Percentiles rank a stretch among this genome's conserved stretches.
Evolutionary conservation across 1,140 invertebrate genomes (phyloP).

Genomic region (Oncopeltus fasciatus): DNA sequence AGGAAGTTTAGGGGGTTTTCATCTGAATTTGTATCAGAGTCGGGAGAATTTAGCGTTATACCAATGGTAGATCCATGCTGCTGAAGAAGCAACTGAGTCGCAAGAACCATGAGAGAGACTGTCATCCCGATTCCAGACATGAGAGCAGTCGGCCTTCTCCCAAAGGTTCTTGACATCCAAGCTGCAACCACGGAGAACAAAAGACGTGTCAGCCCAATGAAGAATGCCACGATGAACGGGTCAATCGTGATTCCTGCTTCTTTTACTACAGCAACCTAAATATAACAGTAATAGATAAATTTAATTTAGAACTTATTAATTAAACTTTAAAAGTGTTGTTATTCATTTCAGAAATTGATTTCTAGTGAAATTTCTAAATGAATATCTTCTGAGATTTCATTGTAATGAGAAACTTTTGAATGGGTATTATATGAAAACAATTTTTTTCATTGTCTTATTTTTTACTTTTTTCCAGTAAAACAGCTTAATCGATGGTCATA

Average conservation of each 20-base stretch:
- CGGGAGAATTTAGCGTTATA: neutral
- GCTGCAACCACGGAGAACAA: slow-evolving; percentile 38
- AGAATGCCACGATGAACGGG: slow-evolving; percentile 38
- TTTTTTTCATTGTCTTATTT: too few relatives aligned
- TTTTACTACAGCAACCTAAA: slow-evolving; percentile 39
- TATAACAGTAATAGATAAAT: slow-evolving; percentile 12
- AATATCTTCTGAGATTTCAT: too few relatives aligned
- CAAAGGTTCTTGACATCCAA: slow-evolving; percentile 37
- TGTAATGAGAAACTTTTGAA: too few relatives aligned
- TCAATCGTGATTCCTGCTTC: slow-evolving; percentile 42
- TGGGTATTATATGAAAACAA: too few relatives aligned
- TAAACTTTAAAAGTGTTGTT: too few relatives aligned
- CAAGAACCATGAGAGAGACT: slow-evolving; percentile 39
- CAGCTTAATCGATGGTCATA: too few relatives aligned
- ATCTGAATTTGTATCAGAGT: neutral
- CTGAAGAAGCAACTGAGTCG: slow-evolving; percentile 29
- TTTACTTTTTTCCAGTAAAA: too few relatives aligned
- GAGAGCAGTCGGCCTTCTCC: slow-evolving; percentile 39
- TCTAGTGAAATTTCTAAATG: too few relatives aligned
- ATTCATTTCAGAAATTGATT: too few relatives aligned
- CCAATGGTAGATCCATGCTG: neutral
- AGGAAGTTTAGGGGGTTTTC: slow-evolving; percentile 25
- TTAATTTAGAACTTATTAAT: too few relatives aligned
- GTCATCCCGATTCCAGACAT: slow-evolving; percentile 45
- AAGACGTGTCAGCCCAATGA: slow-evolving; percentile 40